Base-by-base conservation (phyloP, 2,888 invertebrate genomes). In the Ophion obscuratus region DNA sequence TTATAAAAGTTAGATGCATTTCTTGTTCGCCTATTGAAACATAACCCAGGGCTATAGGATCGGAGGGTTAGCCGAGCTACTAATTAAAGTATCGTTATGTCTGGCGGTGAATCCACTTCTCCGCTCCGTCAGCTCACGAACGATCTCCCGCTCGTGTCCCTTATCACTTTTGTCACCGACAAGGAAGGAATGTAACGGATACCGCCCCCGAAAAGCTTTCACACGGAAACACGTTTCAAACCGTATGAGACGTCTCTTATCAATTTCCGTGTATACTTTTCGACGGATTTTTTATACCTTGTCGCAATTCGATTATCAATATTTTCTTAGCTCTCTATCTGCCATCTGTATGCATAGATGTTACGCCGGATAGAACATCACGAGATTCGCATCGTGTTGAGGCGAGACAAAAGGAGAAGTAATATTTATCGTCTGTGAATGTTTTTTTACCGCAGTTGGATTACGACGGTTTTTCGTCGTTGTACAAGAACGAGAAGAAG, bases 281-380 rank as follows among this genome's bases (percentile, higher is more conserved):
- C 79, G 85, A 73, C 57, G 73, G 85, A 86, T 86, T 86, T 85
- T 86, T 80, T 80, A 83, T 83, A 86, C 40, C 80, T 68, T 74
- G 80, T 83, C 85, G 74, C 64, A 14, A 27, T 59, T 76, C 44
- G 77, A 86, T 83, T 40, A 83, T 86, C 83, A 83, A 83, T 78
- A 83, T 83, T 83, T 74, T 68, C 66, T 71, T 66, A 68, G 44
- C 64, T 64, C 27, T 57, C 47, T 81, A 78, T 74, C 81, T 57
- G 31, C 62, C 59, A 2, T 31, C 40, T 67, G 31, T 83, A 83
- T 74, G 77, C 81, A 80, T 83, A 86, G 67, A 77, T 83, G n/a
- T 71, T 36, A 68, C 44, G 57, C 31, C 59, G 44, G 40, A 68
- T 27, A 67, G 36, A 83, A 80, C 61, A 80, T 17, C 17, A 80